Evolutionary conservation across 2,113 vertebrate genomes (phyloP), one percentile per base, ranked within the genome.

Genomic region (Oryzias woworae): DNA sequence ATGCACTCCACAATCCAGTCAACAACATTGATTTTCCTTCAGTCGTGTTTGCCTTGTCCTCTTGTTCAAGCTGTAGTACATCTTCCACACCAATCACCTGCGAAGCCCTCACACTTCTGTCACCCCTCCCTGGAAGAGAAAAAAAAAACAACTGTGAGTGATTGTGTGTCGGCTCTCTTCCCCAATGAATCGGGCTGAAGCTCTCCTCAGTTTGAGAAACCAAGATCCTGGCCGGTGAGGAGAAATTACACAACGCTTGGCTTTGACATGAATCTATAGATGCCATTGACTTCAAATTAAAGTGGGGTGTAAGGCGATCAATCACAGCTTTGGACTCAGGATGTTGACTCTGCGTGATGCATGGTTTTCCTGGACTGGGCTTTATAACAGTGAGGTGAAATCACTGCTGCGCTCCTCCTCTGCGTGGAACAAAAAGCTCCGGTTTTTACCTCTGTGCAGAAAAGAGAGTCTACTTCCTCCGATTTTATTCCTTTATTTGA

Each of bases 191-290:
- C 36, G 8, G 7, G 36, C 36, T 36, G 36, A 36, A 36, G 36
- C 12, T 36, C 59, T 60, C 59, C 60, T 69, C 50, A 46, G 44
- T 62, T 47, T 48, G 57, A 58, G 57, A 56, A 58, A 41, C 15
- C 58, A 56, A 73, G 71, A 28, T 57, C 70, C 71, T 44, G 73
- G 66, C 54, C 48, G 53, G 57, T 49, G 53, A 61, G 75, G 76
- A 75, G 66, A 78, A 85, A 81, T 86, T 85, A 78, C 69, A 61
- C 60, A 73, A 69, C 22, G 71, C 76, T 77, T 60, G 3, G 23
- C 66, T 59, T 73, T 87, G 90, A 88, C 89, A 80, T 87, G 85
- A 87, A 90, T 90, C 90, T 90, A 80, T 88, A 88, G 88, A 90
- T 67, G 78, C 22, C 49, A 66, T 68, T 87, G 87, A 71, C 78